Conservation (phyloP, 1,140 invertebrate genomes). For the Diorhabda sublineata region DNA sequence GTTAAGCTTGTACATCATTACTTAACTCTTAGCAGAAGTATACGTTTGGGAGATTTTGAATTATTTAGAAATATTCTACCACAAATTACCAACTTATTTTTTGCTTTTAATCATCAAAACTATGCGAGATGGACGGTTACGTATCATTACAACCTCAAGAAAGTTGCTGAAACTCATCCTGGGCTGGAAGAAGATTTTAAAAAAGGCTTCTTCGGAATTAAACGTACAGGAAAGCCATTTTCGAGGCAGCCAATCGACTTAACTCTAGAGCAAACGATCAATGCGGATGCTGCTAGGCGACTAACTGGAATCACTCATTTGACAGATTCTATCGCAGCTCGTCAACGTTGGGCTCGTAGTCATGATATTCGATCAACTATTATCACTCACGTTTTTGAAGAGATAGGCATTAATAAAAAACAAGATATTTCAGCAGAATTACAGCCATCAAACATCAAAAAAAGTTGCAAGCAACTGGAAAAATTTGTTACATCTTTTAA, state of each 20-base stretch:
- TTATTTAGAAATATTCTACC: constrained; percentile 23
- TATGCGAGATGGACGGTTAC: constrained; percentile 28
- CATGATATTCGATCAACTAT: constrained; percentile 22
- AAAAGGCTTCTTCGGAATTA: constrained; percentile 35
- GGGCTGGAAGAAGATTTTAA: constrained; percentile 27
- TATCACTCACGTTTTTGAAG: constrained; percentile 20
- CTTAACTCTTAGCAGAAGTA: constrained; percentile 31
- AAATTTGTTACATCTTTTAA: constrained; percentile 27
- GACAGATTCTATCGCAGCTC: constrained; percentile 28
- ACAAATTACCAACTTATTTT: constrained; percentile 32
- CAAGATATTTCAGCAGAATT: constrained; percentile 29
- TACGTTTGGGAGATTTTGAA: constrained; percentile 38
- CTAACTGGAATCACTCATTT: constrained; percentile 33
- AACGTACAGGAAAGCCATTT: constrained; percentile 32
- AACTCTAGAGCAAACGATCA: constrained; percentile 38
- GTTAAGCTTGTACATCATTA: constrained; percentile 39
- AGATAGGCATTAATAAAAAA: constrained; percentile 14
- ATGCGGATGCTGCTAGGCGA: constrained; percentile 15
- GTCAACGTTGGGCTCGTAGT: constrained; percentile 25
- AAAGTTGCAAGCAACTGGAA: constrained; percentile 25
- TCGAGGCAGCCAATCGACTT: constrained; percentile 36
- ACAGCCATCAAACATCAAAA: constrained; percentile 20
- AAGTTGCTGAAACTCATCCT: constrained; percentile 35
- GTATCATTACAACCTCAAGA: constrained; percentile 29
- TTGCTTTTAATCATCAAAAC: constrained; percentile 29